Base-by-base conservation (phyloP, 2,797 vertebrate genomes). In the Chlorospingus flavigularis region DNA sequence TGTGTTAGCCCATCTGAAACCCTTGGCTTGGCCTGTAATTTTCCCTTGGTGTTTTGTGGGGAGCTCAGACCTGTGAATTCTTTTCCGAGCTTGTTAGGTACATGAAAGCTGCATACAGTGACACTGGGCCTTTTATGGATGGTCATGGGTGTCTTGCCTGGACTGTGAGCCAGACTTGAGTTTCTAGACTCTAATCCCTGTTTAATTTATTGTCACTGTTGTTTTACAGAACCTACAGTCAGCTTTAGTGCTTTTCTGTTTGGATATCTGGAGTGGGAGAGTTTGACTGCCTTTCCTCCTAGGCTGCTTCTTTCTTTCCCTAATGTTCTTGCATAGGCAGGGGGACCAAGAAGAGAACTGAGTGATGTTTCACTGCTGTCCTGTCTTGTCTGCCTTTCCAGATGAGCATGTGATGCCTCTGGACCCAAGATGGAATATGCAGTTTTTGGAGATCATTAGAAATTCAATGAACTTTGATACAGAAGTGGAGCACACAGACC, bases 401-500 rank as follows among this genome's bases (percentile, higher is more conserved):
- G 99, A 99, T 97, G 99, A 99, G 82, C 98, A 98, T 92, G 98
- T 99, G 95, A 98, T 99, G 83, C 98, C 98, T 90, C 96, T 99
- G 95, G 99, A 99, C 94, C 99, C 99, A 97, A 98, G 99, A 20
- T 99, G 99, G 99, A 99, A 99, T 96, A 98, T 99, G 94, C 99
- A 99, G 78, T 98, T 99, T 94, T 97, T 99, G 97, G 98, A 99
- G 90, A 98, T 99, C 79, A 95, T 99, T 76, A 98, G 98, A 92
- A 99, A 98, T 98, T 99, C 99, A 0, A 96, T 98, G 95, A 98
- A 97, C 95, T 99, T 99, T 95, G 99, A 99, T 93, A 98, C 99
- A 33, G 98, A 99, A 86, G 89, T 80, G 17, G 98, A 99, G 37
- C 97, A 98, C 84, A 98, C 98, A 79, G 97, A 97, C 51, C 98